Evolutionary conservation across 2,888 invertebrate species (phyloP).

Genomic region (Homarus gammarus): DNA sequence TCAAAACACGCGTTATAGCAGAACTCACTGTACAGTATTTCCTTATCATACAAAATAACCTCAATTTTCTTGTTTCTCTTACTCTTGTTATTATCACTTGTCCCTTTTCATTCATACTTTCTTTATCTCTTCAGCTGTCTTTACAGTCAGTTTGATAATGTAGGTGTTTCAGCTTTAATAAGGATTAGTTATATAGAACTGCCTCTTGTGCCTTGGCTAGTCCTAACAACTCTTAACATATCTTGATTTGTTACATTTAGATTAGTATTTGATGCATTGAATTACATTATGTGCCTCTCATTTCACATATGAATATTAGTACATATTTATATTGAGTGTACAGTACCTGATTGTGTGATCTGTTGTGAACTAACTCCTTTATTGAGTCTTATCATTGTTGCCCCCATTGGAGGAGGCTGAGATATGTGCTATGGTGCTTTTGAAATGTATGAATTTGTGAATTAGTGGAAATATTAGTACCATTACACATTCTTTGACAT

Average conservation of each 20-base stretch:
- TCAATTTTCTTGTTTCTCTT: neutral
- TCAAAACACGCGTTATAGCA: too few relatives aligned
- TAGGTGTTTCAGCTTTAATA: neutral
- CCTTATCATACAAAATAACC: neutral
- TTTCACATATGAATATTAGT: neutral
- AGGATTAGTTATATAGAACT: neutral
- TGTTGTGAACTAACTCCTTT: neutral
- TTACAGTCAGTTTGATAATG: constrained; percentile 30
- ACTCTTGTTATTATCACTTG: neutral
- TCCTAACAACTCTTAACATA: neutral
- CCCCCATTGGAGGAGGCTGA: constrained; percentile 18
- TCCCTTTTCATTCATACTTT: constrained; percentile 7
- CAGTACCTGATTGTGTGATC: neutral
- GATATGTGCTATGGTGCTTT: constrained; percentile 19
- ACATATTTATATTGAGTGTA: neutral
- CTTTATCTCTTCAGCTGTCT: constrained; percentile 29
- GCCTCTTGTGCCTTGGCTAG: constrained; percentile 36
- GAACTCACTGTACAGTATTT: too few relatives aligned
- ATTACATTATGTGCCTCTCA: neutral
- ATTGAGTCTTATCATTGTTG: neutral
- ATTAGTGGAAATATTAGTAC: neutral
- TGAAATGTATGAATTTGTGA: constrained; percentile 1
- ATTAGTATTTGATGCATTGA: constrained; percentile 5
- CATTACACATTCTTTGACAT: constrained; percentile 10
- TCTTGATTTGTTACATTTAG: neutral